Evolutionary conservation across 2,888 invertebrate species (phyloP).

Genomic region (Ptychoptera albimana): DNA sequence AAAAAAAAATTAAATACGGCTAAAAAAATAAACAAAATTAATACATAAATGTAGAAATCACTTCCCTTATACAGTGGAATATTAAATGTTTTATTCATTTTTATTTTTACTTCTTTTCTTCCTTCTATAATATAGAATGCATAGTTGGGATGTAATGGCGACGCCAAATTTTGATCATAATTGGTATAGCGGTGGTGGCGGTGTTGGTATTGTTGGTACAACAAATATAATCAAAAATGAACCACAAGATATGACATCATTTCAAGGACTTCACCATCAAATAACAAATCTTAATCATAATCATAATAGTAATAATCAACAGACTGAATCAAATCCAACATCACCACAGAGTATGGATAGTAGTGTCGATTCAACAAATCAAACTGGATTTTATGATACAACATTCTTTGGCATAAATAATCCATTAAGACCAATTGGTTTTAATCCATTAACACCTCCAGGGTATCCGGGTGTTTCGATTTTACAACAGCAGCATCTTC

Average conservation of each 20-base stretch:
- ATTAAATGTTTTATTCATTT: too few relatives aligned
- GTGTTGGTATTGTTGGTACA: too few relatives aligned
- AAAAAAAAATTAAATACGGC: too few relatives aligned
- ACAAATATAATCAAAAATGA: conserved; percentile 23
- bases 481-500: conserved; percentile 18
- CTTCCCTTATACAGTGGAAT: too few relatives aligned
- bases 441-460: conserved; percentile 45
- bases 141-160: conserved; percentile 26
- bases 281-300: not conserved
- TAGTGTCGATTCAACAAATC: conserved; percentile 22
- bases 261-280: not conserved
- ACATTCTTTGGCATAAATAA: conserved; percentile 5
- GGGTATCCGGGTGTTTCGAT: conserved; percentile 30
- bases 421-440: conserved; percentile 33
- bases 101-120: conserved; percentile 2
- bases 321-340: conserved; percentile 31
- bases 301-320: not conserved
- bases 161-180: conserved; percentile 25
- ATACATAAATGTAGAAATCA: too few relatives aligned
- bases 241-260: conserved; percentile 11
- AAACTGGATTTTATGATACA: conserved; percentile 13
- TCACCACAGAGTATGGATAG: conserved; percentile 33
- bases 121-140: conserved; percentile 19
- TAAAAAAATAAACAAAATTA: too few relatives aligned
- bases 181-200: conserved; percentile 27